Conservation (phyloP, 2,797 vertebrate species). For the Chaetophractus vellerosus region DNA sequence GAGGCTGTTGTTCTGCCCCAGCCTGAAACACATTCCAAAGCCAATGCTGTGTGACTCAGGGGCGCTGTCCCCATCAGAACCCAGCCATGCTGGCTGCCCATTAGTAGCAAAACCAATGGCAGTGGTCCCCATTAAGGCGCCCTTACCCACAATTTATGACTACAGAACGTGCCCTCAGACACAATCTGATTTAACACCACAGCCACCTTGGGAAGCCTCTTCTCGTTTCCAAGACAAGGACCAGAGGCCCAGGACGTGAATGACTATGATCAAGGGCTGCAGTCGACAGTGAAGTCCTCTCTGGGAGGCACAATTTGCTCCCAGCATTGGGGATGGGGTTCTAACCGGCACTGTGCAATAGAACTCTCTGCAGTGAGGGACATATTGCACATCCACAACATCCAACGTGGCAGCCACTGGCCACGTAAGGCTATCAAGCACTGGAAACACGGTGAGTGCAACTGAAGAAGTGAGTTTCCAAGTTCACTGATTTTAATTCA, state of each 20-base stretch:
- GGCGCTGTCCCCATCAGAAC: not conserved
- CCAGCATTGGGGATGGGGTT: rapidly evolving
- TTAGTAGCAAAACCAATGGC: not conserved
- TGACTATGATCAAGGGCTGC: not conserved
- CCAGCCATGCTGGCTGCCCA: too few relatives aligned
- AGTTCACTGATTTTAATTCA: not conserved
- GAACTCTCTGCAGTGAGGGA: rapidly evolving
- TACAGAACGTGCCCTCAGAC: not conserved
- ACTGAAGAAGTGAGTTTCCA: not conserved
- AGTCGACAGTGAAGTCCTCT: too few relatives aligned
- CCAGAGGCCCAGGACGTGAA: not conserved
- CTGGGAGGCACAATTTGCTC: not conserved
- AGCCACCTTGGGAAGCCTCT: not conserved
- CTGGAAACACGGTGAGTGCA: rapidly evolving
- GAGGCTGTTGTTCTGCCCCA: not conserved
- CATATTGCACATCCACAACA: rapidly evolving
- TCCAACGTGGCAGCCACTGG: rapidly evolving
- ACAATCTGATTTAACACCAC: rapidly evolving
- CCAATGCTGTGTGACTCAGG: rapidly evolving
- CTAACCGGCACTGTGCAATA: rapidly evolving
- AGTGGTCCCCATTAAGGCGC: too few relatives aligned
- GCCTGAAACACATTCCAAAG: not conserved
- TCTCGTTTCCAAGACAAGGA: not conserved
- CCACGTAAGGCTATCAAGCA: not conserved
- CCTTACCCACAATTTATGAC: not conserved